Percentiles rank a stretch among this genome's conserved stretches.
Evolutionary conservation across 2,888 invertebrate genomes (phyloP).

Genomic region (Hoplodrina ambigua): DNA sequence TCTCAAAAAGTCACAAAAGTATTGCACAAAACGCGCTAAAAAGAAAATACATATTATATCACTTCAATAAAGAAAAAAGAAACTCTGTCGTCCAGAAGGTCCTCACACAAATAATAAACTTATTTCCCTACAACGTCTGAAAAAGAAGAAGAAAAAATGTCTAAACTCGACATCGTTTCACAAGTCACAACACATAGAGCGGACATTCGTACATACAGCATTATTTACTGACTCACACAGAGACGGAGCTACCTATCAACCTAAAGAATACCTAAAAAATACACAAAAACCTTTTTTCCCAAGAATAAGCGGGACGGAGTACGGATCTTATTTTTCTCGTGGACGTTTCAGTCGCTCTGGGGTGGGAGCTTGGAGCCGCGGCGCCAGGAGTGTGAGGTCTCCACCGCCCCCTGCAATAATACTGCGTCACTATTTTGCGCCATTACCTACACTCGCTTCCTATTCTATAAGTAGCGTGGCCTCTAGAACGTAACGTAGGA

Average conservation of each 20-base stretch:
- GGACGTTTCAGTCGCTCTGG: constrained; percentile 90
- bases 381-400: constrained; percentile 74
- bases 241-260: constrained; percentile 68
- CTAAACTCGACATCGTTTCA: constrained; percentile 70
- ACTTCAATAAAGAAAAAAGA: constrained; percentile 40
- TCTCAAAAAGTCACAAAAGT: not conserved
- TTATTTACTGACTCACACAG: constrained; percentile 85
- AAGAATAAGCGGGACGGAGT: constrained; percentile 90
- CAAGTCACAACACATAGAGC: constrained; percentile 73
- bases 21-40: constrained; percentile 5
- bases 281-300: constrained; percentile 88
- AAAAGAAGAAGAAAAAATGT: constrained; percentile 58
- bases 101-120: constrained; percentile 55
- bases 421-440: constrained; percentile 91
- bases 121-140: constrained; percentile 50
- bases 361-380: constrained; percentile 72
- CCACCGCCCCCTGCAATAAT: constrained; percentile 89
- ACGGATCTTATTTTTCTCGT: constrained; percentile 91
- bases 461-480: constrained; percentile 89
- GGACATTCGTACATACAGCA: constrained; percentile 73
- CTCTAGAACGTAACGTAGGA: constrained; percentile 78
- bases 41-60: constrained; percentile 8
- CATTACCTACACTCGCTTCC: constrained; percentile 91
- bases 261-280: constrained; percentile 84
- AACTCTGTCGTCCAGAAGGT: constrained; percentile 50